These are phyloP conservation scores for Mechanitis mazaeus DNA, from an alignment of 2,888 invertebrate species.

Conservation along the genomic window DNA sequence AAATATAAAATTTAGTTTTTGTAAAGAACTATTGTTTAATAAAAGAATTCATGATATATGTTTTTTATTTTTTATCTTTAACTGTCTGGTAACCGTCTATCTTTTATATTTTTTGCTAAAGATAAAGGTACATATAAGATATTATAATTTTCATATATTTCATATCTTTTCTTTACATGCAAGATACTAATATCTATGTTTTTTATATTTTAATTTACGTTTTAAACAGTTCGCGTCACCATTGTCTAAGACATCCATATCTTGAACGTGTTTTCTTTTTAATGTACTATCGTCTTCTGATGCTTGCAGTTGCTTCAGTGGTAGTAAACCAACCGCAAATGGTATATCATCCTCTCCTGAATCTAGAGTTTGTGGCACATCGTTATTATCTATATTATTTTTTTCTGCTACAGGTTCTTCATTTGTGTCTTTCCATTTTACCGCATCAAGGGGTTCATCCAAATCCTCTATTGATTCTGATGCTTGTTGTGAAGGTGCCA, in stretches of 20 bases:
- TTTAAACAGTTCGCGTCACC: constrained; percentile 64
- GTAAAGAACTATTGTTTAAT: constrained; percentile 23
- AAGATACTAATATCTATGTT: constrained; percentile 26
- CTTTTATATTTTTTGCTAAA: not conserved
- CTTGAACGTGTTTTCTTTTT: constrained; percentile 50
- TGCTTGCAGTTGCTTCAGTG: constrained; percentile 51
- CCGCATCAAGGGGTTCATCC: constrained; percentile 40
- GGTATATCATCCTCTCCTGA: constrained; percentile 56
- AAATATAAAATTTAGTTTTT: constrained; percentile 25
- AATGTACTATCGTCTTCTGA: constrained; percentile 44
- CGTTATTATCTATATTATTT: constrained; percentile 39
- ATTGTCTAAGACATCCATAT: constrained; percentile 45
- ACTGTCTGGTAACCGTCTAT: not conserved
- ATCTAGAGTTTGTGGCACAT: constrained; percentile 21
- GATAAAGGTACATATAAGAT: not conserved
- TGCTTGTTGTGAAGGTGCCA: constrained; percentile 33
- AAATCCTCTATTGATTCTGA: constrained; percentile 47
- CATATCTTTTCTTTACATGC: constrained; percentile 1
- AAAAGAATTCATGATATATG: constrained; percentile 11
- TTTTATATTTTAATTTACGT: constrained; percentile 66
- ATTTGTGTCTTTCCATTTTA: constrained; percentile 42
- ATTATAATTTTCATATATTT: constrained; percentile 9
- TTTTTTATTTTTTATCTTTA: not conserved
- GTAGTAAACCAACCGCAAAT: constrained; percentile 65
- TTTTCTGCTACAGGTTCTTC: constrained; percentile 36